Evolutionary conservation across 2,797 vertebrate genomes (phyloP).

Genomic region (Chloroceryle inda): DNA sequence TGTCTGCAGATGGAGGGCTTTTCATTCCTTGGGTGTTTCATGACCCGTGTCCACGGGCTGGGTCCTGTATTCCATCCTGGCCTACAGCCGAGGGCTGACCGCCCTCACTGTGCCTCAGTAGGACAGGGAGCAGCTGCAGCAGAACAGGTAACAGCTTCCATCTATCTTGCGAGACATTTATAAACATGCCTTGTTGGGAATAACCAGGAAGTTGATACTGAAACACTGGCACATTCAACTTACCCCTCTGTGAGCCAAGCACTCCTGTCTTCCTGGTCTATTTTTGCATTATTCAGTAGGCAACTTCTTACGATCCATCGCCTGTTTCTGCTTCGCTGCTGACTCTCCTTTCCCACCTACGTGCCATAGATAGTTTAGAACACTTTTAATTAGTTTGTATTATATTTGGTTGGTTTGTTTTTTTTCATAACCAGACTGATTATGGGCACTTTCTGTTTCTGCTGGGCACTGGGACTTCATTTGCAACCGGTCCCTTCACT

Average conservation of each 20-base stretch:
- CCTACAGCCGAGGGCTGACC: background rate
- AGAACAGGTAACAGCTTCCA: background rate
- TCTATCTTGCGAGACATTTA: background rate
- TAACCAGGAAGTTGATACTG: background rate
- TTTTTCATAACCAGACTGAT: background rate
- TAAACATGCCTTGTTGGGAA: background rate
- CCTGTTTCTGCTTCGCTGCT: background rate
- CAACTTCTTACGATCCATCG: background rate
- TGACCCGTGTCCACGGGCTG: fast-evolving
- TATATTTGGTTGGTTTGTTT: fast-evolving
- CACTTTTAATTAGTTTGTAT: background rate
- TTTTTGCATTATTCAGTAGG: background rate
- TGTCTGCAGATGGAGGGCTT: background rate
- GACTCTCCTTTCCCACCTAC: background rate
- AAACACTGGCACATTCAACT: background rate
- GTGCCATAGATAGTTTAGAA: background rate
- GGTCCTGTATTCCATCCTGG: background rate
- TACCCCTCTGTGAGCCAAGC: background rate
- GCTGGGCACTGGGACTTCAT: background rate
- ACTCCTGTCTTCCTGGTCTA: background rate
- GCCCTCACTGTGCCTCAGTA: background rate
- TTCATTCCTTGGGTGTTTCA: background rate
- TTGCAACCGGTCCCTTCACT: background rate
- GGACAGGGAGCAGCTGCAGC: background rate
- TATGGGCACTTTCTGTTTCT: background rate